A percentile compares a stretch with the other conserved stretches of the same genome.
phyloP scores from a whole-genome alignment of 30 jellyfish, hydroid and myxozoan genomes.

The Aurelia sp. region DNA sequence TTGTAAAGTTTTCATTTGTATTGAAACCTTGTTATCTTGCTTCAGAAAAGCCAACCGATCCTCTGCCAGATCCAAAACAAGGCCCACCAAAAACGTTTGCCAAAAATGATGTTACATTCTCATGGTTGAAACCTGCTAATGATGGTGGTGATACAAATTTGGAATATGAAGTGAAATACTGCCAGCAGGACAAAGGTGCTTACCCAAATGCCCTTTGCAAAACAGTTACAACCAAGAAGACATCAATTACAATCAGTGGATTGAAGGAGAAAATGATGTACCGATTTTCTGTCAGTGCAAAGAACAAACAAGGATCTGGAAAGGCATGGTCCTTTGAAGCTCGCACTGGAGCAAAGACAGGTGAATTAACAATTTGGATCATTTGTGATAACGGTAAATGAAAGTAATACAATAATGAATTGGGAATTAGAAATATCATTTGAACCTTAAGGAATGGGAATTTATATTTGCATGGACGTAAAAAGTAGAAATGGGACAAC shows the following conservation, averaged over 20 bases:
- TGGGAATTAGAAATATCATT: too few species aligned
- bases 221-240: constrained; percentile 3
- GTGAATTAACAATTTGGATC: neutral
- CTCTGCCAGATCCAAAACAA: neutral
- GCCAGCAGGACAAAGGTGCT: neutral
- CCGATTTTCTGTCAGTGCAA: constrained; percentile 6
- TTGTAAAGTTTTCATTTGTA: neutral
- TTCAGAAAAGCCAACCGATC: neutral
- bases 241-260: constrained; percentile 8
- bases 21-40: neutral
- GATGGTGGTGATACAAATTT: constrained; percentile 48
- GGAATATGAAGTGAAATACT: constrained; percentile 23
- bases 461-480: too few species aligned
- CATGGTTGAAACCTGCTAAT: constrained; percentile 41
- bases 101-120: neutral
- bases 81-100: constrained; percentile 2
- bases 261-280: constrained; percentile 36
- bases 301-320: constrained; percentile 18
- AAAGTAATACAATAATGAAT: too few species aligned
- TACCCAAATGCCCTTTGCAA: constrained; percentile 10
- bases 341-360: too few species aligned
- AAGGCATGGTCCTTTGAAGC: too few species aligned
- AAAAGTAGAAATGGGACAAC: too few species aligned
- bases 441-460: too few species aligned
- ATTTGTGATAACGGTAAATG: too few species aligned